These are phyloP conservation scores for Marmota flaviventris DNA, from an alignment of 2,113 vertebrate genomes.

Conservation along the genomic window DNA sequence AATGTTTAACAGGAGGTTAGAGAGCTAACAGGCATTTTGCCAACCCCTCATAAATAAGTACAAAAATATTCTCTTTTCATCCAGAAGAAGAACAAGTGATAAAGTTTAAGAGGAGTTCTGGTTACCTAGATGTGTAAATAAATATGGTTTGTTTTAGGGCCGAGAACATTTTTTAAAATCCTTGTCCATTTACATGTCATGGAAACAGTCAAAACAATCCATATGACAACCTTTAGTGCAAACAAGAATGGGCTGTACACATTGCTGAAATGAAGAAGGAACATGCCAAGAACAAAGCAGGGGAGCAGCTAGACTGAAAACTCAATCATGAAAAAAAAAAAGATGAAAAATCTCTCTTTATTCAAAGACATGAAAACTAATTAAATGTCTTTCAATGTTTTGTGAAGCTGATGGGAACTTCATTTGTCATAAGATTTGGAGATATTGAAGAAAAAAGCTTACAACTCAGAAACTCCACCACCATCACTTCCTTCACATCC, in stretches of 20 bases:
- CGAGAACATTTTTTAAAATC: constrained; percentile 64
- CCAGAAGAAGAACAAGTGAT: constrained; percentile 53
- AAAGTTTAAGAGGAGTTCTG: constrained; percentile 65
- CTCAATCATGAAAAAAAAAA: neutral
- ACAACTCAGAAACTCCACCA: neutral
- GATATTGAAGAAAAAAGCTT: neutral
- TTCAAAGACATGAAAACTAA: neutral
- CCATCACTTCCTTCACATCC: neutral
- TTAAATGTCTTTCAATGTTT: neutral
- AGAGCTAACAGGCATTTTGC: constrained; percentile 21
- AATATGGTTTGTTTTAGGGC: constrained; percentile 70
- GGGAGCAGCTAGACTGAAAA: neutral
- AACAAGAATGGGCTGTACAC: constrained; percentile 51
- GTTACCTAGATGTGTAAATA: constrained; percentile 76
- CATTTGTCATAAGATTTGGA: neutral
- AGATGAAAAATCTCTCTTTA: neutral
- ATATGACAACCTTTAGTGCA: constrained; percentile 64
- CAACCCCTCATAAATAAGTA: constrained; percentile 60
- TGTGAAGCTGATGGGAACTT: constrained; percentile 20
- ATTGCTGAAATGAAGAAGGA: constrained; percentile 62
- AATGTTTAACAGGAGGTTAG: constrained; percentile 45
- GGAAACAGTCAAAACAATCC: constrained; percentile 77
- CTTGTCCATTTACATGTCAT: constrained; percentile 63
- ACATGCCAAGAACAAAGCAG: neutral
- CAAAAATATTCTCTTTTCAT: constrained; percentile 56